Percentiles rank a stretch among this genome's conserved stretches.
These are phyloP conservation scores for Zoanthus gigantus DNA, from an alignment of 92 coral and sea anemone genomes.

Conservation along the genomic window DNA sequence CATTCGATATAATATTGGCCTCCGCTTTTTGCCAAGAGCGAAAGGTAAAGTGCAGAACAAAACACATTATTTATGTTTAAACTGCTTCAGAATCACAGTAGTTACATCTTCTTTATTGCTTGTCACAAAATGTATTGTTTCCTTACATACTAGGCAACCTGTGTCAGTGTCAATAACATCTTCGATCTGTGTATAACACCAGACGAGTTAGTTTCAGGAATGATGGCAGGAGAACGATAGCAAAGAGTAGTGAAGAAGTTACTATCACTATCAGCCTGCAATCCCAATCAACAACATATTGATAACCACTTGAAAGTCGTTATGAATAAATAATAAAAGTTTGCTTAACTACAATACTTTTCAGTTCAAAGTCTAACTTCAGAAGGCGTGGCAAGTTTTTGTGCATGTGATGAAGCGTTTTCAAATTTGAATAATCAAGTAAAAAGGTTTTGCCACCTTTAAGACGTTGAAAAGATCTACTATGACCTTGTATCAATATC, in stretches of 20 bases:
- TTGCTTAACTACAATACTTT: not conserved
- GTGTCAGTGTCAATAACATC: too few species aligned
- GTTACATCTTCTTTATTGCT: not conserved
- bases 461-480: not conserved
- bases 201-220: too few species aligned
- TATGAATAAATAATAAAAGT: not conserved
- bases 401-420: not conserved
- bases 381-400: not conserved
- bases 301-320: not conserved
- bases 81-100: not conserved
- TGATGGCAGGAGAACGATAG: too few species aligned
- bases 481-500: not conserved
- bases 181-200: too few species aligned
- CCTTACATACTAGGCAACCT: not conserved
- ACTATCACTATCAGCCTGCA: too few species aligned
- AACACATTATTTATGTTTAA: constrained; percentile 34
- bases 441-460: not conserved
- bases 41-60: constrained; percentile 38
- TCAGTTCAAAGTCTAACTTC: not conserved
- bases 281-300: too few species aligned
- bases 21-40: constrained; percentile 1
- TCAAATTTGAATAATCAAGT: not conserved
- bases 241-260: too few species aligned
- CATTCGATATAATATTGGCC: not conserved
- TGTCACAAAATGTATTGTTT: not conserved